phyloP scores from a whole-genome alignment of 2,113 vertebrate species.

The Poecile atricapillus region DNA sequence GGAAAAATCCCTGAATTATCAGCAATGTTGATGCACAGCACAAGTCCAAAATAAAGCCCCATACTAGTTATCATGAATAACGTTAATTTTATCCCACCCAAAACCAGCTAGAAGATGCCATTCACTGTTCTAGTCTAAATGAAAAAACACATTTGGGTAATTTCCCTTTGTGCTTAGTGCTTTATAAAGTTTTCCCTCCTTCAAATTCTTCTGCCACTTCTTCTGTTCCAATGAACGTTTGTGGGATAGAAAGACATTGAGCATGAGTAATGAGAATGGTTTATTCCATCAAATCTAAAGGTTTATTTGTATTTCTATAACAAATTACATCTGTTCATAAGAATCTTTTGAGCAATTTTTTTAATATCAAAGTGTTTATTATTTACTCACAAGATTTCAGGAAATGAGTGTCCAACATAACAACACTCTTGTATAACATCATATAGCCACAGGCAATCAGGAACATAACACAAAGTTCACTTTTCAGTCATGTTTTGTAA shows the following conservation, averaged over 20 bases:
- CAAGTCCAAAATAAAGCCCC: neutral
- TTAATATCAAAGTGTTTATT: neutral
- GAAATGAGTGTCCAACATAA: neutral
- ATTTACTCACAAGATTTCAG: neutral
- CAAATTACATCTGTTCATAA: neutral
- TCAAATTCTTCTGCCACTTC: neutral
- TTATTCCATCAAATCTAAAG: neutral
- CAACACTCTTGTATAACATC: neutral
- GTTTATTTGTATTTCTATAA: neutral
- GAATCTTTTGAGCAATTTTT: neutral
- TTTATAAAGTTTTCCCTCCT: neutral
- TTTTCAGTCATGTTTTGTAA: neutral
- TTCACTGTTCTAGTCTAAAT: neutral
- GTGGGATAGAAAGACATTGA: neutral
- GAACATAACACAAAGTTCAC: neutral
- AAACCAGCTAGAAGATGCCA: neutral
- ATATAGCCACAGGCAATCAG: neutral
- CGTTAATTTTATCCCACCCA: too few species aligned
- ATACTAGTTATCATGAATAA: too few species aligned
- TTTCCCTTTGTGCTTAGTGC: neutral
- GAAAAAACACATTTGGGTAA: neutral
- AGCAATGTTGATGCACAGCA: neutral
- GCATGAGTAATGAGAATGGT: neutral
- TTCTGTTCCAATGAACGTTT: neutral
- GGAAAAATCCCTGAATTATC: neutral